phyloP scores from a whole-genome alignment of 2,113 vertebrate species.

The Dromaius novaehollandiae region DNA sequence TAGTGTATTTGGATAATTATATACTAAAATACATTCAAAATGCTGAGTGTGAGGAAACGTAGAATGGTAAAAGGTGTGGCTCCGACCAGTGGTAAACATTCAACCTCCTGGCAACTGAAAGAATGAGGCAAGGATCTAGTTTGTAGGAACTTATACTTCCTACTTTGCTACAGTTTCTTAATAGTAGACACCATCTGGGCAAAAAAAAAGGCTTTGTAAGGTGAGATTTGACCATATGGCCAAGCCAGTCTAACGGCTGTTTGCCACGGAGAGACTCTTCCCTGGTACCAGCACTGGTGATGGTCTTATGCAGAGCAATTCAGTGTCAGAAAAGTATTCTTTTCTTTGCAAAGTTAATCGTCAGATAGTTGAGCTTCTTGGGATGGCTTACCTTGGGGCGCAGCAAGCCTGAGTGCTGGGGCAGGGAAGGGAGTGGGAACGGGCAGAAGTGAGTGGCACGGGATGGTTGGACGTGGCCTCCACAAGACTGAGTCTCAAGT shows the following conservation, averaged over 20 bases:
- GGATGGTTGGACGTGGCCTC: neutral
- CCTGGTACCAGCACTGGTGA: neutral
- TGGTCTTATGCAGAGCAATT: rapidly evolving
- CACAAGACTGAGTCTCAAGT: neutral
- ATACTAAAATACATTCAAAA: neutral
- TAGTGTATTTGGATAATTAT: neutral
- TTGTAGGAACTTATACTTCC: neutral
- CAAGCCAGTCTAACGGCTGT: neutral
- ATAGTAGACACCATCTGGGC: neutral
- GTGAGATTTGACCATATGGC: neutral
- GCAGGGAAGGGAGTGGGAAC: neutral
- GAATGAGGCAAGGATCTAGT: neutral
- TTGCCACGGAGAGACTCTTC: neutral
- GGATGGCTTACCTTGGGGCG: neutral
- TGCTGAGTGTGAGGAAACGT: neutral
- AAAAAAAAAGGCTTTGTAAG: rapidly evolving
- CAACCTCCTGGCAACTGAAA: neutral
- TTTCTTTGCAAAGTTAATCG: neutral
- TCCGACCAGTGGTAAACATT: neutral
- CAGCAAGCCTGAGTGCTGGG: neutral
- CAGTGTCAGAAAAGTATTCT: neutral
- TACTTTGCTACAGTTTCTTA: neutral
- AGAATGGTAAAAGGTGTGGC: neutral
- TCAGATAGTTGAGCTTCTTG: neutral
- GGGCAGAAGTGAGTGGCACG: rapidly evolving